Base-by-base conservation (phyloP, 2,797 vertebrate genomes). In the Platyrinchus mystaceus region DNA sequence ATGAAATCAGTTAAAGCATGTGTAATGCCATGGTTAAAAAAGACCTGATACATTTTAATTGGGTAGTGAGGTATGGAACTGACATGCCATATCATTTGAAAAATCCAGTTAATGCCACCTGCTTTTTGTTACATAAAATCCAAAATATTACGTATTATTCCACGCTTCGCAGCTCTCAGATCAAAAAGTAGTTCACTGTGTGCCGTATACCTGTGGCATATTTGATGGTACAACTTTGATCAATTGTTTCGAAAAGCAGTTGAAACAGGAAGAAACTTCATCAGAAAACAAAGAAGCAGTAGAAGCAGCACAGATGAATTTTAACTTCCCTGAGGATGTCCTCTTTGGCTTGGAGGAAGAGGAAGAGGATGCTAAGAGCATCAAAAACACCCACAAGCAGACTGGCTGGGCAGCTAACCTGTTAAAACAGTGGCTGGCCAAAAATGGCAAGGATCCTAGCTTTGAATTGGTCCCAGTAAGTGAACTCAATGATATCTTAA, bases 261-360 rank as follows among this genome's bases (percentile, higher is more conserved):
- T 97, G 95, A 96, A 97, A 95, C 67, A 94, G 95, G 94, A 96
- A 92, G 93, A 95, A 67, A 68, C 94, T 86, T 89, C 92, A 90
- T 94, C 93, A 95, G 94, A 95, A 91, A 97, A 84, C 89, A 96
- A 90, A 92, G 95, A 91, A 88, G 96, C 88, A 6, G 28, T 93
- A 96, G 84, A 96, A 94, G 91, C 74, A 92, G 32, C 93, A 89
- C 86, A 95, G 93, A 93, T 0, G 90, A 91, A 95, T 93, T 79
- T 96, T 96, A 96, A 92, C 87, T 88, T 97, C 79, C 91, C 88
- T 0, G 64, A 95, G 90, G 93, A 95, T 90, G 85, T 93, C 47
- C 93, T 96, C 67, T 96, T 97, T 97, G 94, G 69, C 91, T 95
- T 97, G 94, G 95, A 96, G 82, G 96, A 97, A 90, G 95, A 97